These are phyloP conservation scores for Orycteropus afer DNA, from an alignment of 2,113 vertebrate species.

Conservation along the genomic window DNA sequence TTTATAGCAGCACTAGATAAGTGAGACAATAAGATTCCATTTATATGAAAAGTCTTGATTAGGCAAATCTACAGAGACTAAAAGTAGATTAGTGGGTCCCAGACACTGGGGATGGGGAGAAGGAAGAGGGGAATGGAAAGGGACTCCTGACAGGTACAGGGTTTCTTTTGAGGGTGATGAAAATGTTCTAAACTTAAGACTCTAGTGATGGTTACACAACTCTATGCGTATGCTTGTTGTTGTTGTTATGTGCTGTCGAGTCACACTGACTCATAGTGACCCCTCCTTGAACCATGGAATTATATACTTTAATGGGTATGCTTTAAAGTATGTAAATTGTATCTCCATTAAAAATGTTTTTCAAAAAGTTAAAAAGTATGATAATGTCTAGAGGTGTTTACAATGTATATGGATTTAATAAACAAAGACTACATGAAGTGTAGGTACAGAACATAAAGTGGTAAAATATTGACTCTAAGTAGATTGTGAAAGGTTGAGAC, in stretches of 20 bases:
- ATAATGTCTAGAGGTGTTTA: background rate
- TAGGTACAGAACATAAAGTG: background rate
- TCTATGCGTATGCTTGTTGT: background rate
- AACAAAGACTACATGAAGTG: background rate
- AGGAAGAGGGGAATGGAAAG: background rate
- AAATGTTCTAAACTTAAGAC: background rate
- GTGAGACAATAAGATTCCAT: background rate
- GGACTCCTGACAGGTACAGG: background rate
- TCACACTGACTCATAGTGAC: no score
- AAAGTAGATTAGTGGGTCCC: background rate
- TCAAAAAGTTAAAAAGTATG: background rate
- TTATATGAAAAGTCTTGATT: conserved; percentile 10
- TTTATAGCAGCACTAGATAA: background rate
- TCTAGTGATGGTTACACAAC: background rate
- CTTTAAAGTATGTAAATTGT: background rate
- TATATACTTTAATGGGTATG: background rate
- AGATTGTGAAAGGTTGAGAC: background rate
- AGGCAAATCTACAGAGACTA: background rate
- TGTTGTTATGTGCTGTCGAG: no score
- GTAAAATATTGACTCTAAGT: background rate
- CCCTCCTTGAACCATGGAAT: background rate
- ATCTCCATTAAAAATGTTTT: background rate
- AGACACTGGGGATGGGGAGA: background rate
- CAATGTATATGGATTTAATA: background rate
- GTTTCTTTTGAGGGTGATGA: background rate